Evolutionary conservation across 2,888 invertebrate genomes (phyloP).

Genomic region (Neoascia interrupta): DNA sequence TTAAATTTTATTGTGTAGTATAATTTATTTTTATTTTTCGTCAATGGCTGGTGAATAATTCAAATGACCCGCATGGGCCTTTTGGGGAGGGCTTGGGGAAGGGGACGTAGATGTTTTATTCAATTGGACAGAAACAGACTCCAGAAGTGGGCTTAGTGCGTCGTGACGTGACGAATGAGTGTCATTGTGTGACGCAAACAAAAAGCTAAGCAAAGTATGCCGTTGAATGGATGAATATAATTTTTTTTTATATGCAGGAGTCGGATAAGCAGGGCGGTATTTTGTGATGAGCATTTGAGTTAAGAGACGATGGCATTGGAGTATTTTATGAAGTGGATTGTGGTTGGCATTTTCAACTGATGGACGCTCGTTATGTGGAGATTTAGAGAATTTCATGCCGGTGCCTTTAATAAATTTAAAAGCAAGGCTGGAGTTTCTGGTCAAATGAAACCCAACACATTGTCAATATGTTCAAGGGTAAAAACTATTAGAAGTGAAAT

Average conservation of each 20-base stretch:
- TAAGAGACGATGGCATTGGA: background rate
- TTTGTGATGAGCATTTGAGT: background rate
- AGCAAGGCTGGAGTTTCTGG: no score
- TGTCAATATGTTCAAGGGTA: no score
- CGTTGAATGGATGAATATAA: background rate
- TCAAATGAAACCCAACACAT: no score
- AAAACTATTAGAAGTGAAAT: no score
- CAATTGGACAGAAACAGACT: background rate
- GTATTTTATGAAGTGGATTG: background rate
- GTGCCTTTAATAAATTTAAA: no score
- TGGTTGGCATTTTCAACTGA: background rate
- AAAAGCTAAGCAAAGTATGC: background rate
- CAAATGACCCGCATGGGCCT: no score
- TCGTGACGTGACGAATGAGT: background rate
- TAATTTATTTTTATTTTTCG: no score
- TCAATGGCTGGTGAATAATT: background rate
- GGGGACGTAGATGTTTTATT: no score
- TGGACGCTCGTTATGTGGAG: no score
- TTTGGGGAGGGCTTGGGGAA: no score
- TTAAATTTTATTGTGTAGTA: no score
- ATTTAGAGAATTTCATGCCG: no score
- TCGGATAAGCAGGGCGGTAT: background rate
- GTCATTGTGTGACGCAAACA: background rate
- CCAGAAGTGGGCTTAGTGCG: background rate
- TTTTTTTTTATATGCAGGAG: background rate